Evolutionary conservation across 2,888 invertebrate species (phyloP).

Genomic region (Lysandra bellargus): DNA sequence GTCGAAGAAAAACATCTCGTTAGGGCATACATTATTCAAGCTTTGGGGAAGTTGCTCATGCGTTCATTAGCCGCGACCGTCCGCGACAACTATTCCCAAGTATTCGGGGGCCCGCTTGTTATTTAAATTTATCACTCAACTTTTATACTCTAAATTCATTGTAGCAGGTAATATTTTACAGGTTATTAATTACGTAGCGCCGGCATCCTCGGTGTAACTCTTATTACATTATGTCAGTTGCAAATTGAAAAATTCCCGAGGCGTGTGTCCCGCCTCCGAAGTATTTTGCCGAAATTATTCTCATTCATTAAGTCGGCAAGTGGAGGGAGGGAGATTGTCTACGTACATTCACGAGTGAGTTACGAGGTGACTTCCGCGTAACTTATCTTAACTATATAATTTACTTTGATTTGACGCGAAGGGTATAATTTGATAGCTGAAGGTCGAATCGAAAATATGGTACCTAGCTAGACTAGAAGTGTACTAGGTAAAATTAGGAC

Average conservation of each 20-base stretch:
- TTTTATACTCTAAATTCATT: slow-evolving; percentile 79
- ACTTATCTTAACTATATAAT: slow-evolving; percentile 75
- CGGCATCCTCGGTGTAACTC: slow-evolving; percentile 77
- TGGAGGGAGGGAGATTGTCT: slow-evolving; percentile 75
- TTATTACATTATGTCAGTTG: slow-evolving; percentile 80
- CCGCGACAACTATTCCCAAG: slow-evolving; percentile 77
- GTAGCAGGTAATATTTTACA: slow-evolving; percentile 79
- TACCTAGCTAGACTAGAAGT: not conserved
- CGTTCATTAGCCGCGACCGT: slow-evolving; percentile 75
- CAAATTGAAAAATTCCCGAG: slow-evolving; percentile 80
- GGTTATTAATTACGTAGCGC: slow-evolving; percentile 79
- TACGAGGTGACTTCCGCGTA: slow-evolving; percentile 78
- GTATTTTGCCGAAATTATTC: slow-evolving; percentile 80
- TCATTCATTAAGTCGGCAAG: slow-evolving; percentile 79
- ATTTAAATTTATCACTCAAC: slow-evolving; percentile 81
- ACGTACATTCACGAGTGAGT: slow-evolving; percentile 76
- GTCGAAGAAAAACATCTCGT: slow-evolving; percentile 80
- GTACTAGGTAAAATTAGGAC: no score
- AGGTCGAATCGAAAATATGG: not conserved
- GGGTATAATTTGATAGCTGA: not conserved
- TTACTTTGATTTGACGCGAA: slow-evolving; percentile 58
- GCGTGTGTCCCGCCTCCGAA: slow-evolving; percentile 78
- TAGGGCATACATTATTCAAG: slow-evolving; percentile 80
- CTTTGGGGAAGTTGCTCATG: slow-evolving; percentile 77
- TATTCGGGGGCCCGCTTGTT: slow-evolving; percentile 72